These are phyloP conservation scores for Turdus rufiventris DNA, from an alignment of 2,113 vertebrate genomes.

Conservation along the genomic window DNA sequence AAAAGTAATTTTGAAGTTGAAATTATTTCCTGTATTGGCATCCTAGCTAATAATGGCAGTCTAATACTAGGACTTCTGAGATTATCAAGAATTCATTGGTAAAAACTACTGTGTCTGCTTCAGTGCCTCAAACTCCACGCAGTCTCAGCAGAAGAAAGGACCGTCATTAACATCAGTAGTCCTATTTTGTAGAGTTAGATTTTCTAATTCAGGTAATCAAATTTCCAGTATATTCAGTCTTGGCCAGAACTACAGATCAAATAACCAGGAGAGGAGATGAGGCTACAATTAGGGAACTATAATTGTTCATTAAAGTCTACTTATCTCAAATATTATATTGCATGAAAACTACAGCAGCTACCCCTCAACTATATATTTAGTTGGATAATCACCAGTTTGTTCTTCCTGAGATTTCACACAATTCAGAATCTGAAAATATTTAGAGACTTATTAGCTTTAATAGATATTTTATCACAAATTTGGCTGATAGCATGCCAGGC, in stretches of 20 bases:
- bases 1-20: not conserved
- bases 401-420: not conserved
- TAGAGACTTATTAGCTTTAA: not conserved
- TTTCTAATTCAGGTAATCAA: not conserved
- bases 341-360: not conserved
- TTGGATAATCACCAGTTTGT: not conserved
- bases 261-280: not conserved
- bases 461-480: not conserved
- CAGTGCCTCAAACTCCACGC: not conserved
- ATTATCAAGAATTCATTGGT: not conserved
- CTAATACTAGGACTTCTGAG: not conserved
- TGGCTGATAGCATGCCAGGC: not conserved
- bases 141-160: not conserved
- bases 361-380: not conserved
- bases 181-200: not conserved
- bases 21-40: not conserved
- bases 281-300: not conserved
- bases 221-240: not conserved
- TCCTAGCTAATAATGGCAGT: not conserved
- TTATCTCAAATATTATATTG: not conserved
- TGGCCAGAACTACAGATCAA: not conserved
- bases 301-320: not conserved
- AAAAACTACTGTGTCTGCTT: not conserved
- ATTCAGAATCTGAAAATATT: not conserved
- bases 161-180: not conserved